phyloP scores from a whole-genome alignment of 2,113 vertebrate genomes.

The Sialia sialis region DNA sequence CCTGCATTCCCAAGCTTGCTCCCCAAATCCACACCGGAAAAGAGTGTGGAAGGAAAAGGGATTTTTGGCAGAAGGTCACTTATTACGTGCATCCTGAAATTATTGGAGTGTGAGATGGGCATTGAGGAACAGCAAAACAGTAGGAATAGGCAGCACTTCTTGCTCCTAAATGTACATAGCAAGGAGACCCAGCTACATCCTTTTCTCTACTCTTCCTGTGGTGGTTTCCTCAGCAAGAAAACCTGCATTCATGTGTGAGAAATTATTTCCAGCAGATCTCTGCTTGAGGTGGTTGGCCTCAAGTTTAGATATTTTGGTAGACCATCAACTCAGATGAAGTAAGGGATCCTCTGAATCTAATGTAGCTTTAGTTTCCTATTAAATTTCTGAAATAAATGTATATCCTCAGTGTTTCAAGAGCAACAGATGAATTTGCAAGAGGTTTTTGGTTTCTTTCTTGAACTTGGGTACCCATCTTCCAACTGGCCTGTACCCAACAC shows the following conservation, averaged over 20 bases:
- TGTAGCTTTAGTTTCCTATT: not conserved
- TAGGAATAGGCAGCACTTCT: not conserved
- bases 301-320: not conserved
- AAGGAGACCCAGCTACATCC: not conserved
- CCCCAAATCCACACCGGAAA: not conserved
- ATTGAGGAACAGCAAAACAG: not conserved
- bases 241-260: fast-evolving
- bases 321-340: not conserved
- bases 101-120: not conserved
- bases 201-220: not conserved
- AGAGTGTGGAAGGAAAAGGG: not conserved
- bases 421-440: not conserved
- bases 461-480: not conserved
- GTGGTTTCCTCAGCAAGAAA: not conserved
- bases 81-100: not conserved
- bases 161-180: not conserved
- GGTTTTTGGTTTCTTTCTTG: not conserved
- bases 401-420: not conserved
- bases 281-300: not conserved
- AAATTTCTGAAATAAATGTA: not conserved
- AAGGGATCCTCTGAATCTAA: not conserved
- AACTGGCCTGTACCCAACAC: not conserved
- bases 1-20: not conserved
- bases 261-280: not conserved
- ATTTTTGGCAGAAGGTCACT: not conserved